Evolutionary conservation across 1,140 invertebrate species (phyloP).

Genomic region (Panonychus citri): DNA sequence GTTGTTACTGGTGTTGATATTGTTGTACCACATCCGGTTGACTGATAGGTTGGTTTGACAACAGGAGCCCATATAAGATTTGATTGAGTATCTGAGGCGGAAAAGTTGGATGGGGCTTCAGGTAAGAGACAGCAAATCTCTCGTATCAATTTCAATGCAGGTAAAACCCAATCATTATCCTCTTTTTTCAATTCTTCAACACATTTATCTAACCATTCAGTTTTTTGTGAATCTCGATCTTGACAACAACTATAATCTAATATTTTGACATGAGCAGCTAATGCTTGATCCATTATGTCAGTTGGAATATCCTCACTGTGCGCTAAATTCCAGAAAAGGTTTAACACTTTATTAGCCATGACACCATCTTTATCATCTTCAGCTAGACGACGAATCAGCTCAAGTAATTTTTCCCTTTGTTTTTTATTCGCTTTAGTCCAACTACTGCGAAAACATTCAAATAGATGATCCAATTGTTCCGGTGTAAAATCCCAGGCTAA

Average conservation of each 20-base stretch:
- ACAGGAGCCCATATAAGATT: conserved; percentile 15
- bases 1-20: no score
- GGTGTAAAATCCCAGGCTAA: conserved; percentile 93
- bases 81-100: conserved; percentile 17
- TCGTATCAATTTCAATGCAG: conserved; percentile 78
- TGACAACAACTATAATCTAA: conserved; percentile 87
- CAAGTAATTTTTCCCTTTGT: conserved; percentile 79
- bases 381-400: conserved; percentile 75
- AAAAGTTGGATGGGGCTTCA: conserved; percentile 48
- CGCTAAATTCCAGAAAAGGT: conserved; percentile 86
- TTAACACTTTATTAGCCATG: conserved; percentile 89
- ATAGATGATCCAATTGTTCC: conserved; percentile 86
- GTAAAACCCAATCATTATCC: conserved; percentile 50
- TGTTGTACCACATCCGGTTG: no score
- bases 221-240: conserved; percentile 85
- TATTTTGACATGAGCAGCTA: conserved; percentile 88
- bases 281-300: conserved; percentile 90
- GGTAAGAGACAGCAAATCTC: conserved; percentile 79
- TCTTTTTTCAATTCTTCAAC: conserved; percentile 73
- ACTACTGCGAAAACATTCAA: conserved; percentile 84
- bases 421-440: conserved; percentile 90
- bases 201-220: conserved; percentile 80
- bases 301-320: conserved; percentile 86
- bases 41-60: no score
- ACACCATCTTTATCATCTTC: conserved; percentile 97